Evolutionary conservation across 2,888 invertebrate species (phyloP).

Genomic region (Ennomos fuscantarius): DNA sequence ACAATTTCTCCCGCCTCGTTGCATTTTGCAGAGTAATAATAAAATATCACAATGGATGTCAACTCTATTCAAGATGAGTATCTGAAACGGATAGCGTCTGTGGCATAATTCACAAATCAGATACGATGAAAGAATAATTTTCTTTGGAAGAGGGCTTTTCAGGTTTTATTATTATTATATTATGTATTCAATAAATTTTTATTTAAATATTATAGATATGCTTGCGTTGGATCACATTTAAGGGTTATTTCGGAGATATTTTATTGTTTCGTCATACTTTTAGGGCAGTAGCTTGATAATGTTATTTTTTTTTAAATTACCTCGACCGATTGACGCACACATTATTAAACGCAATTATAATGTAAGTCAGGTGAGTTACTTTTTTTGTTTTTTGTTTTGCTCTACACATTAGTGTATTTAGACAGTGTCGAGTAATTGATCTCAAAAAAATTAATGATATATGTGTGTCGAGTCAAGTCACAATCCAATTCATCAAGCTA

Average conservation of each 20-base stretch:
- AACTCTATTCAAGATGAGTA: conserved; percentile 81
- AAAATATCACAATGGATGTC: conserved; percentile 83
- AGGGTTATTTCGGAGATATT: conserved; percentile 41
- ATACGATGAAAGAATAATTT: conserved; percentile 68
- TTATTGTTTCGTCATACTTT: conserved; percentile 40
- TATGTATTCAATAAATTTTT: conserved; percentile 34
- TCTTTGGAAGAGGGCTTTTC: conserved; percentile 57
- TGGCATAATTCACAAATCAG: conserved; percentile 75
- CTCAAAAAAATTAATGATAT: too few relatives aligned
- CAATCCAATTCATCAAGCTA: too few relatives aligned
- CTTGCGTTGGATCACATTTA: conserved; percentile 40
- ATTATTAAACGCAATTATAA: too few relatives aligned
- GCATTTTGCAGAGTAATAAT: conserved; percentile 80
- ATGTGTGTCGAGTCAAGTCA: too few relatives aligned
- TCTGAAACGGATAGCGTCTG: conserved; percentile 75
- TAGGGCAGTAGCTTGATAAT: conserved; percentile 9
- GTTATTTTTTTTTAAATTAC: too few relatives aligned
- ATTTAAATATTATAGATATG: too few relatives aligned
- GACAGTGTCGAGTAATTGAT: too few relatives aligned
- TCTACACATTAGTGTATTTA: too few relatives aligned
- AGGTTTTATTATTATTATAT: conserved; percentile 56
- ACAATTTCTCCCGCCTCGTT: conserved; percentile 80
- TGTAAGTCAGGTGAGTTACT: too few relatives aligned
- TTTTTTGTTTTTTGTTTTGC: too few relatives aligned
- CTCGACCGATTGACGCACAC: too few relatives aligned